Conservation (phyloP, 2,797 vertebrate species). For the Sebastolobus alascanus region DNA sequence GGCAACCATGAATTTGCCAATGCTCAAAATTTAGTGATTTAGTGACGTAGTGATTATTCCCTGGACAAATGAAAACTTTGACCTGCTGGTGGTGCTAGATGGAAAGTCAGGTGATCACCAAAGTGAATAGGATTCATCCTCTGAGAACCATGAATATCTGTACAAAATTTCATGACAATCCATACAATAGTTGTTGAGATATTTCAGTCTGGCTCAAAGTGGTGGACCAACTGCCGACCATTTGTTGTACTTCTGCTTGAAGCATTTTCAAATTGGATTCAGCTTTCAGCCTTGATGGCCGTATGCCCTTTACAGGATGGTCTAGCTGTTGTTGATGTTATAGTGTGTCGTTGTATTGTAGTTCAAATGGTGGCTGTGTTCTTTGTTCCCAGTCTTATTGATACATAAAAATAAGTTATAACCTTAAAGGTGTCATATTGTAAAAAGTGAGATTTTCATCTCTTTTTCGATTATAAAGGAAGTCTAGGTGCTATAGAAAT, state of each 20-base stretch:
- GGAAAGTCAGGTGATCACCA: not conserved
- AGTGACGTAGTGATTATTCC: not conserved
- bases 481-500: no score
- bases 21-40: not conserved
- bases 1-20: not conserved
- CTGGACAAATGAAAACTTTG: not conserved
- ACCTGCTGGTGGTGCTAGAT: not conserved
- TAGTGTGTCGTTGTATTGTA: not conserved
- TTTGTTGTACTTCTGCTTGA: constrained; percentile 24
- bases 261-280: constrained; percentile 21
- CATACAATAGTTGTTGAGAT: not conserved
- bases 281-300: constrained; percentile 2
- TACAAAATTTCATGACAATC: not conserved
- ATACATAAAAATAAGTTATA: not conserved
- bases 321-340: not conserved
- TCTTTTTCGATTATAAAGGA: no score
- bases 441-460: no score
- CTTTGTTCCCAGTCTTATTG: not conserved
- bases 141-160: not conserved
- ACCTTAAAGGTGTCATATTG: not conserved
- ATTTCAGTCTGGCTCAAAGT: no score
- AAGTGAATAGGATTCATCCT: not conserved
- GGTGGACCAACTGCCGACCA: not conserved
- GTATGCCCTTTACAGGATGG: constrained; percentile 21
- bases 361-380: not conserved